Percentiles rank a stretch among this genome's conserved stretches.
phyloP scores from a whole-genome alignment of 1,140 invertebrate genomes.

The Drosophila albomicans region DNA sequence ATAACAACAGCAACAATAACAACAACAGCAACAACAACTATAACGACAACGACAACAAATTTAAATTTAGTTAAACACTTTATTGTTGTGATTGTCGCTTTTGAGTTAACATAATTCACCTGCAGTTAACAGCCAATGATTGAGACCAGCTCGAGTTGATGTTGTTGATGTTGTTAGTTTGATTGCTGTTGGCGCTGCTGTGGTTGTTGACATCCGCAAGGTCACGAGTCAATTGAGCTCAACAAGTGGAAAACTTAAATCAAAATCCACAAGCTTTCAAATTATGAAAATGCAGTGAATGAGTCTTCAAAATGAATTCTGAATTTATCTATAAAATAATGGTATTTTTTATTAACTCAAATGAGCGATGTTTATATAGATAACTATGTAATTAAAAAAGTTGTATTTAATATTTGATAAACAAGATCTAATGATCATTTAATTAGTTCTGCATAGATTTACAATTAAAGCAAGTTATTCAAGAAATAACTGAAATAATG shows the following conservation, averaged over 20 bases:
- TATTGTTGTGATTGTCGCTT: slow-evolving; percentile 40
- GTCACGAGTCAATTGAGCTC: slow-evolving; percentile 47
- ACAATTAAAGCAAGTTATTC: too few relatives aligned
- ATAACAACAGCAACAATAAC: slow-evolving; percentile 12
- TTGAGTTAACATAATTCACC: slow-evolving; percentile 45
- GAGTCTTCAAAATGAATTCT: background rate
- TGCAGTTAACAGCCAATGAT: slow-evolving; percentile 50
- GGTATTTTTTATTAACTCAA: too few relatives aligned
- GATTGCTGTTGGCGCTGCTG: slow-evolving; percentile 19
- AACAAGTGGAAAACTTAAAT: slow-evolving; percentile 30
- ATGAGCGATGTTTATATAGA: too few relatives aligned
- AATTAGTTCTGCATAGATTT: too few relatives aligned
- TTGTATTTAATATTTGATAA: too few relatives aligned
- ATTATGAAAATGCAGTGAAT: background rate
- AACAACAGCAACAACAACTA: slow-evolving; percentile 19
- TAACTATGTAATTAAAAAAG: too few relatives aligned
- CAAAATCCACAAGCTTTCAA: background rate
- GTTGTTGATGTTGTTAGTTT: slow-evolving; percentile 4
- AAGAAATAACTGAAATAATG: too few relatives aligned
- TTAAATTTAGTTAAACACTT: slow-evolving; percentile 50
- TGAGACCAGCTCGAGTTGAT: slow-evolving; percentile 9
- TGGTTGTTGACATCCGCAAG: slow-evolving; percentile 38
- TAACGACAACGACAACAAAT: slow-evolving; percentile 21
- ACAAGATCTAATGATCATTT: too few relatives aligned
- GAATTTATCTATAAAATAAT: too few relatives aligned